Conservation (phyloP, 1,140 invertebrate species). For the Chrysoperla carnea region DNA sequence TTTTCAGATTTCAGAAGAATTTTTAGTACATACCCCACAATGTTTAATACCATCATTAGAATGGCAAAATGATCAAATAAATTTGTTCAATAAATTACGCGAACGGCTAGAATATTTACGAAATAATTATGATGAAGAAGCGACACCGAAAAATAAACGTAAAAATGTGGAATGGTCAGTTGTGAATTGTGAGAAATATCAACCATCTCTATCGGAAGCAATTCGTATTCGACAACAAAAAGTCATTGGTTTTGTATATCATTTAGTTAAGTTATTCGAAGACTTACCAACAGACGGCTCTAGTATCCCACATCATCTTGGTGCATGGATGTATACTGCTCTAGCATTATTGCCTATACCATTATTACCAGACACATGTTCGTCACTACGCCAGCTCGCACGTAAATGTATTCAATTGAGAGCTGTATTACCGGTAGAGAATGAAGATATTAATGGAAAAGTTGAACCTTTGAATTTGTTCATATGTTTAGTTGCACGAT, state of each 20-base stretch:
- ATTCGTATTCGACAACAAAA: neutral
- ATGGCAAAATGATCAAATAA: neutral
- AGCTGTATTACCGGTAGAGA: neutral
- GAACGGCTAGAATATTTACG: neutral
- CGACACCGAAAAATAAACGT: neutral
- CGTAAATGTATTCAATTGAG: neutral
- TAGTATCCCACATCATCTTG: neutral
- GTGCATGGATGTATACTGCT: neutral
- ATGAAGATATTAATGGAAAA: slow-evolving; percentile 3
- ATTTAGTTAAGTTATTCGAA: neutral
- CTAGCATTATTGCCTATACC: neutral
- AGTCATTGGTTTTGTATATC: neutral
- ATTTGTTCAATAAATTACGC: neutral
- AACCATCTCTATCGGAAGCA: neutral
- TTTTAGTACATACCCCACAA: neutral
- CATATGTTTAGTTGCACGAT: slow-evolving; percentile 37
- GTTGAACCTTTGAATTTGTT: slow-evolving; percentile 37
- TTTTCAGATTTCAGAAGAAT: too few relatives aligned
- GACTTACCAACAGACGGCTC: neutral
- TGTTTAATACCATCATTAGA: neutral
- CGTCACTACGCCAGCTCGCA: neutral
- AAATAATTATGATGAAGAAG: neutral
- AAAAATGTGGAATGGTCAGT: neutral
- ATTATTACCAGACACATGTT: neutral
- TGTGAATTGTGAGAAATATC: neutral